Percentiles rank a stretch among this genome's conserved stretches.
These are phyloP conservation scores for Stictonetta naevosa DNA, from an alignment of 2,113 vertebrate species.

Conservation along the genomic window DNA sequence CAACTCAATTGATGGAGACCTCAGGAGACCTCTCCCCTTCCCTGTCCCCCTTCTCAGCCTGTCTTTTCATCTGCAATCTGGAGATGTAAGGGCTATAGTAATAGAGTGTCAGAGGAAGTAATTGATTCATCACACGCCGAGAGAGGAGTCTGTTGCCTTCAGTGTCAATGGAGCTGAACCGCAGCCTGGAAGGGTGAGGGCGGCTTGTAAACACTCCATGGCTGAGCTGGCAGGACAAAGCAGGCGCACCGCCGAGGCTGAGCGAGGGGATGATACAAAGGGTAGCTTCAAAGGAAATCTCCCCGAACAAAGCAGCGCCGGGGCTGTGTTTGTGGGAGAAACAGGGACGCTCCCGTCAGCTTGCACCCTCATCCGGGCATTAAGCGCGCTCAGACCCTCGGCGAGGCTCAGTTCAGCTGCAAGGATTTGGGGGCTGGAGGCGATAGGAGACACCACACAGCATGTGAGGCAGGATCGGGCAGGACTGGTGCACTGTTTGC, in stretches of 20 bases:
- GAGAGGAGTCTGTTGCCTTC: constrained; percentile 74
- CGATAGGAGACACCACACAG: neutral
- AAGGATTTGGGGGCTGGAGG: neutral
- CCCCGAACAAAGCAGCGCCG: constrained; percentile 37
- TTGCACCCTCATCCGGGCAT: rapidly evolving
- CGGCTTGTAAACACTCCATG: constrained; percentile 76
- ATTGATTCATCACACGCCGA: constrained; percentile 78
- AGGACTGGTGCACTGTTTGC: neutral
- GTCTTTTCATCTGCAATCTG: constrained; percentile 70
- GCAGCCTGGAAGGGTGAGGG: constrained; percentile 70
- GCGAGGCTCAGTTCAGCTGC: rapidly evolving
- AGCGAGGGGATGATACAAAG: constrained; percentile 48
- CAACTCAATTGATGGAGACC: constrained; percentile 53
- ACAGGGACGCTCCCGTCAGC: neutral
- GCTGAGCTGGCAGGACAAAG: constrained; percentile 76
- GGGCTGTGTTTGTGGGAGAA: constrained; percentile 27
- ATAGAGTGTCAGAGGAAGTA: constrained; percentile 79
- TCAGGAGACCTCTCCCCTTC: constrained; percentile 36
- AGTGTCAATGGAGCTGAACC: constrained; percentile 79
- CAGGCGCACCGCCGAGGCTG: neutral
- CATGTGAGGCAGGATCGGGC: neutral
- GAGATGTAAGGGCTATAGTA: constrained; percentile 71
- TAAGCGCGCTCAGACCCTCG: neutral
- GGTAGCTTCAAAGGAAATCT: constrained; percentile 58
- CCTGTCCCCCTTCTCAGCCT: constrained; percentile 50